A percentile compares a stretch with the other conserved stretches of the same genome.
phyloP scores from a whole-genome alignment of 2,888 invertebrate genomes.

The Unio delphinus region DNA sequence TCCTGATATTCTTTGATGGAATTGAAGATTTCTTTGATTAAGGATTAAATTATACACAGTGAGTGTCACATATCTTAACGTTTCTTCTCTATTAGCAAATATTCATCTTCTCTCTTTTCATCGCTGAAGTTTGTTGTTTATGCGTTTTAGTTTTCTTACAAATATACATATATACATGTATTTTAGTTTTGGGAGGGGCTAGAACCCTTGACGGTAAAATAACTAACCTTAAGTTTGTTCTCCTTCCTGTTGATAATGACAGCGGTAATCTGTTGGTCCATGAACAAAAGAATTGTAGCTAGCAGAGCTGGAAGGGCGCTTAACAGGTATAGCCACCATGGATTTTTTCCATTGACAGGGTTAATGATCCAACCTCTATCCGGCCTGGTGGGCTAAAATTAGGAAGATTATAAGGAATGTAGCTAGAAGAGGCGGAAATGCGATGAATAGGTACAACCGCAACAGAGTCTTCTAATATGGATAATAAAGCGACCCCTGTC shows the following conservation, averaged over 20 bases:
- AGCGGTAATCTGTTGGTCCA: constrained; percentile 99
- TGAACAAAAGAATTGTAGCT: constrained; percentile 92
- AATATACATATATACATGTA: no score
- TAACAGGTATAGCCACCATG: constrained; percentile 86
- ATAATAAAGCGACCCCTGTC: constrained; percentile 38
- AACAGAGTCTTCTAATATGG: constrained; percentile 75
- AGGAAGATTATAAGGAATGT: not conserved
- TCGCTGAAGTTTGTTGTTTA: no score
- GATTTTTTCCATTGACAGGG: constrained; percentile 70
- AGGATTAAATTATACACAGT: no score
- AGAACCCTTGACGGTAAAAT: no score
- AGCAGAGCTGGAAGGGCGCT: constrained; percentile 91
- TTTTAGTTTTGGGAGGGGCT: no score
- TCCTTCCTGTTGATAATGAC: constrained; percentile 99
- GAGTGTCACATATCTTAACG: no score
- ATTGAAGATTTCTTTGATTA: no score
- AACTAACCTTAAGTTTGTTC: constrained; percentile 87
- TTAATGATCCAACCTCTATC: constrained; percentile 63
- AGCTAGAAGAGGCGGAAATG: constrained; percentile 86
- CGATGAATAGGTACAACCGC: constrained; percentile 87
- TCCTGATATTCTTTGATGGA: no score
- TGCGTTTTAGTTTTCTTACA: no score
- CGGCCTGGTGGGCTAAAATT: constrained; percentile 54
- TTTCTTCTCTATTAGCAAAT: no score
- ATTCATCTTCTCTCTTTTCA: no score